These are phyloP conservation scores for Leptinotarsa texana DNA, from an alignment of 1,140 invertebrate genomes.

Conservation along the genomic window DNA sequence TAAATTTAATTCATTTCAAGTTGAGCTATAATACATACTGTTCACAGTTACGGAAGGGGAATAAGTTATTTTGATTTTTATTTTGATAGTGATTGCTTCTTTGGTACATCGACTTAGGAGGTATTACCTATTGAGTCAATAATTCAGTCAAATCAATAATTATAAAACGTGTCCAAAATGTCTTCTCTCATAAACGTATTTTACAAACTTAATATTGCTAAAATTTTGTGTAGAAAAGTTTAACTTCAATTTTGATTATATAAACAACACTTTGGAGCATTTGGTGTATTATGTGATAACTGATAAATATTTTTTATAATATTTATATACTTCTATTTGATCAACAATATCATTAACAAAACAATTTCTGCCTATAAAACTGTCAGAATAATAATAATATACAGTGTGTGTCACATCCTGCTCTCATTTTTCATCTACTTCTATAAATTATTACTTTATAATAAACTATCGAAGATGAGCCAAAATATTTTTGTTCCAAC, in stretches of 20 bases:
- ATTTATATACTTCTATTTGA: too few relatives aligned
- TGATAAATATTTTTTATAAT: background rate
- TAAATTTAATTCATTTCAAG: background rate
- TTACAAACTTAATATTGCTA: constrained; percentile 41
- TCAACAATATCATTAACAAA: too few relatives aligned
- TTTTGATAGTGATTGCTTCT: constrained; percentile 38
- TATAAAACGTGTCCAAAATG: constrained; percentile 39
- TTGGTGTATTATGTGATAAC: constrained; percentile 4
- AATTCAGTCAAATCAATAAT: constrained; percentile 32
- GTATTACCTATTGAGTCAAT: constrained; percentile 25
- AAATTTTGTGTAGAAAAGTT: constrained; percentile 42
- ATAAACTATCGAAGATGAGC: too few relatives aligned
- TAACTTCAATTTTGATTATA: constrained; percentile 28
- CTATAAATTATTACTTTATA: too few relatives aligned
- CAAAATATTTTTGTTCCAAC: too few relatives aligned
- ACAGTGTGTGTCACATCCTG: too few relatives aligned
- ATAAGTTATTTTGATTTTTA: constrained; percentile 34
- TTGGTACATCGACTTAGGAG: constrained; percentile 38
- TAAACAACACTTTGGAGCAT: constrained; percentile 11
- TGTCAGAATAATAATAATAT: too few relatives aligned
- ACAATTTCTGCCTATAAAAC: too few relatives aligned
- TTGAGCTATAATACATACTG: constrained; percentile 41
- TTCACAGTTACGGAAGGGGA: constrained; percentile 35
- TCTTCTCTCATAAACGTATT: constrained; percentile 38
- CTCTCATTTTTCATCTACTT: too few relatives aligned